These are phyloP conservation scores for Hormiphora californensis DNA, from an alignment of 37 sponge, comb jelly and placozoan genomes.

Conservation along the genomic window DNA sequence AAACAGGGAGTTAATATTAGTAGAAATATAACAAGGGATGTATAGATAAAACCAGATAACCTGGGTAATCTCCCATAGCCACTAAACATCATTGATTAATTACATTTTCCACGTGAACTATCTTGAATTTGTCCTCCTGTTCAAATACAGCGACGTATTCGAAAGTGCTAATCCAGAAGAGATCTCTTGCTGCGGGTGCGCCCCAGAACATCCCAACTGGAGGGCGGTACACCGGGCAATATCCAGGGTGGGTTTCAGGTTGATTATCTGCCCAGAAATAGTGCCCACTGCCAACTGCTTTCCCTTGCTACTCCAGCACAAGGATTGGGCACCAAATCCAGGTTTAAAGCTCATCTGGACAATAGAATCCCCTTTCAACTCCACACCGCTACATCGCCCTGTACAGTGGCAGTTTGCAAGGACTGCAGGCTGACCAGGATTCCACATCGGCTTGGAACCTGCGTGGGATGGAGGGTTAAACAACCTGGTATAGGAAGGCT, in stretches of 20 bases:
- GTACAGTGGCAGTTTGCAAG: background rate
- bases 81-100: background rate
- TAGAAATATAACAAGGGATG: too few species aligned
- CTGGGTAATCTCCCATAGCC: too few species aligned
- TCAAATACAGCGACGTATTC: conserved; percentile 47
- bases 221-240: conserved; percentile 18
- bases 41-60: too few species aligned
- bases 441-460: conserved; percentile 35
- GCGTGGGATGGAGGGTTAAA: too few species aligned
- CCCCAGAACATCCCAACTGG: too few species aligned
- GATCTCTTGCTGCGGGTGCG: conserved; percentile 2
- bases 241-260: conserved; percentile 43
- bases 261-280: conserved; percentile 11
- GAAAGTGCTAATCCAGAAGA: conserved; percentile 47
- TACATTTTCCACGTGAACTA: conserved; percentile 44
- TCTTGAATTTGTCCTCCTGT: background rate
- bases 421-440: conserved; percentile 1
- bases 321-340: conserved; percentile 8
- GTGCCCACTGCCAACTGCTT: conserved; percentile 45
- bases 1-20: too few species aligned
- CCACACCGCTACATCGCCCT: background rate
- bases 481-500: too few species aligned
- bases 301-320: conserved; percentile 50
- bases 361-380: background rate
- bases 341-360: background rate